These are phyloP conservation scores for Muscidifurax raptorellus DNA, from an alignment of 1,140 invertebrate species.

Conservation along the genomic window DNA sequence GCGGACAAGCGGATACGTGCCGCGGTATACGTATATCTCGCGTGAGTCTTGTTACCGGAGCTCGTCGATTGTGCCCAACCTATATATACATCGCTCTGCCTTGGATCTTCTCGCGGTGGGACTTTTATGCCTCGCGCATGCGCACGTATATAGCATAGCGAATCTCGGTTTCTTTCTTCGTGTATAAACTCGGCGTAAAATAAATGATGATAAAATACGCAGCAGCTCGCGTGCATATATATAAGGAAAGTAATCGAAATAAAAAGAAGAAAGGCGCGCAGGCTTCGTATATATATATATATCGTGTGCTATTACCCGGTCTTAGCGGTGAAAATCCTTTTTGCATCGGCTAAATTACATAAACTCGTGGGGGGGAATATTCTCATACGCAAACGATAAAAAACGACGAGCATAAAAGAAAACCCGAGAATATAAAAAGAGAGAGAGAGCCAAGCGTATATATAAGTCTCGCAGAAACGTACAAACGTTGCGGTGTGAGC, in stretches of 20 bases:
- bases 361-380: not conserved
- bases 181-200: not conserved
- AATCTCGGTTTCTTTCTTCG: not conserved
- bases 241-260: not conserved
- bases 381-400: constrained; percentile 3
- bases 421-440: not conserved
- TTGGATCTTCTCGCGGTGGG: not conserved
- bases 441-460: not conserved
- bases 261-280: not conserved
- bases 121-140: not conserved
- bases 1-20: constrained; percentile 11
- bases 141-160: not conserved
- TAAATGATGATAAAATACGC: not conserved
- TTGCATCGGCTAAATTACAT: constrained; percentile 5
- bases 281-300: not conserved
- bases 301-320: not conserved
- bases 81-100: not conserved
- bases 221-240: too few species aligned
- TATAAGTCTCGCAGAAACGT: constrained; percentile 27
- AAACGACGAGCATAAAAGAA: constrained; percentile 20
- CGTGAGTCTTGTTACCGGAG: constrained; percentile 17
- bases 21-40: not conserved
- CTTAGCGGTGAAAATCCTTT: not conserved
- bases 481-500: constrained; percentile 27
- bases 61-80: not conserved